Evolutionary conservation across 2,888 invertebrate genomes (phyloP).

Genomic region (Pammene fasciana): DNA sequence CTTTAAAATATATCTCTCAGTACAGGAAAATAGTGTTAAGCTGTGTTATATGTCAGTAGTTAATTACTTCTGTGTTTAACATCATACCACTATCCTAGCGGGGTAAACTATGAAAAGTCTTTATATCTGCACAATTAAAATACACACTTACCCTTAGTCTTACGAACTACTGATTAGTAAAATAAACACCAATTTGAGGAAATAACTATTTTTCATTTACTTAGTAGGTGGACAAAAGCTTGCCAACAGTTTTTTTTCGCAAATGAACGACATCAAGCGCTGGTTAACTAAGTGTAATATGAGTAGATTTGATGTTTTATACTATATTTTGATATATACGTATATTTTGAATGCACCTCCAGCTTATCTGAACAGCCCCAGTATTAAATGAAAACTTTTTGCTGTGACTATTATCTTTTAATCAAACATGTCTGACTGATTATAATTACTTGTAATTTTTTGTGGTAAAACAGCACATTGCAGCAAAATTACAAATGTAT

Average conservation of each 20-base stretch:
- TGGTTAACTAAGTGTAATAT: conserved; percentile 13
- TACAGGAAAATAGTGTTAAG: conserved; percentile 80
- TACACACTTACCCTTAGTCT: conserved; percentile 31
- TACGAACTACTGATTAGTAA: conserved; percentile 30
- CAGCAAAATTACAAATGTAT: conserved; percentile 14
- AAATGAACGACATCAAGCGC: conserved; percentile 5
- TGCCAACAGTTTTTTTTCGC: conserved; percentile 34
- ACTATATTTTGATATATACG: conserved; percentile 15
- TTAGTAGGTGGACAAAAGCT: conserved; percentile 24
- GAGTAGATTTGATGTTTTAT: conserved; percentile 28
- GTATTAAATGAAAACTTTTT: conserved; percentile 30
- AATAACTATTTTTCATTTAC: conserved; percentile 14
- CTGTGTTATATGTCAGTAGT: conserved; percentile 75
- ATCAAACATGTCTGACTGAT: conserved; percentile 28
- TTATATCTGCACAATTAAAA: conserved; percentile 39
- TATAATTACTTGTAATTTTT: conserved; percentile 20
- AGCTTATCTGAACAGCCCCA: conserved; percentile 21
- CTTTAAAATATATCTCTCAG: conserved; percentile 80
- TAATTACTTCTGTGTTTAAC: conserved; percentile 68
- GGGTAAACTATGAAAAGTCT: conserved; percentile 28
- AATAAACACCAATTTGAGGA: conserved; percentile 33
- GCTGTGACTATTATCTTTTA: conserved; percentile 19
- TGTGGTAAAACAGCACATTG: conserved; percentile 21
- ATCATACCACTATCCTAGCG: conserved; percentile 45
- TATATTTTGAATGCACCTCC: conserved; percentile 1